phyloP scores from a whole-genome alignment of 2,888 invertebrate genomes.

The Steromphala cineraria region DNA sequence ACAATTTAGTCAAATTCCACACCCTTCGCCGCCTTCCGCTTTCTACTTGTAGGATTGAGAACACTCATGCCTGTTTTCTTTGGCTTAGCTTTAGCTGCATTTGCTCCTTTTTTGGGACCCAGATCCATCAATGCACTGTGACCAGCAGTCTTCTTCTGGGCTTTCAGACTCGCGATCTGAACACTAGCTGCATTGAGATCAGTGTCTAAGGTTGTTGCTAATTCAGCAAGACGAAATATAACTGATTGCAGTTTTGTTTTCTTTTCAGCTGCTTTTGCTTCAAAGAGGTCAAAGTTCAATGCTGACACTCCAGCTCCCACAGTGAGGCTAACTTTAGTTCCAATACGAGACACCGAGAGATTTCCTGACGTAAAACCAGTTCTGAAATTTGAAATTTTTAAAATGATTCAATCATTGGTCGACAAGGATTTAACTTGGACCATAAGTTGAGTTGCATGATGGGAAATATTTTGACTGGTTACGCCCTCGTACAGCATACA shows the following conservation, averaged over 20 bases:
- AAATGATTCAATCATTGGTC: too few species aligned
- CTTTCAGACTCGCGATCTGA: slow-evolving; percentile 56
- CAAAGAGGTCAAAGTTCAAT: slow-evolving; percentile 63
- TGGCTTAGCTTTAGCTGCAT: slow-evolving; percentile 56
- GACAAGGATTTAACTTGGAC: too few species aligned
- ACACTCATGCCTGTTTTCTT: slow-evolving; percentile 71
- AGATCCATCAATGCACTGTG: slow-evolving; percentile 43
- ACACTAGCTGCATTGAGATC: slow-evolving; percentile 61
- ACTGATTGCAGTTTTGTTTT: slow-evolving; percentile 63
- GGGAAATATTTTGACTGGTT: too few species aligned
- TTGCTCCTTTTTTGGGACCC: slow-evolving; percentile 56
- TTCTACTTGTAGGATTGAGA: slow-evolving; percentile 69
- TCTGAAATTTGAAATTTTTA: slow-evolving; percentile 52
- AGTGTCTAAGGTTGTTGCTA: slow-evolving; percentile 48
- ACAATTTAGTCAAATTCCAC: slow-evolving; percentile 70
- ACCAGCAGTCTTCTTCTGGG: slow-evolving; percentile 46
- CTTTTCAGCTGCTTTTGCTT: slow-evolving; percentile 67
- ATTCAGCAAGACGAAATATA: slow-evolving; percentile 63
- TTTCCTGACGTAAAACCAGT: slow-evolving; percentile 61
- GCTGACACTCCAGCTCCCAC: slow-evolving; percentile 60
- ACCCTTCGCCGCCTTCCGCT: slow-evolving; percentile 68
- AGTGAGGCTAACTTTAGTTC: slow-evolving; percentile 60
- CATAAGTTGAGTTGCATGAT: too few species aligned
- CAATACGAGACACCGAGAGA: slow-evolving; percentile 55
- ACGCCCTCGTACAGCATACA: too few species aligned